Evolutionary conservation across 2,113 vertebrate genomes (phyloP), one percentile per base, ranked within the genome.

Genomic region (Lethenteron camtschaticum): DNA sequence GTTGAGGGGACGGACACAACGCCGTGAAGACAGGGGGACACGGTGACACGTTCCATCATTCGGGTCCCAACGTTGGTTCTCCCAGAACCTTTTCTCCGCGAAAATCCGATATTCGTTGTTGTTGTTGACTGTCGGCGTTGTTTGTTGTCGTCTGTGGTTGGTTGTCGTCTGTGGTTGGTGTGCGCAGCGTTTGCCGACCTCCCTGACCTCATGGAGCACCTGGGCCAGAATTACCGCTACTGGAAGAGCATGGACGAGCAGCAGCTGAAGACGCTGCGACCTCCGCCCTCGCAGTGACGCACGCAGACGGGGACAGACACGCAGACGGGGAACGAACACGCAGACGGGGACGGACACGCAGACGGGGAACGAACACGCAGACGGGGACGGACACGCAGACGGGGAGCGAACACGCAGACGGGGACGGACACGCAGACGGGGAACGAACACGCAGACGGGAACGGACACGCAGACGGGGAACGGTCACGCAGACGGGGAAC

Each of bases 221-320:
- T 99, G 75, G 88, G 92, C 80, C 88, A 85, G 74, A 99, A 99
- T 81, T 95, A 95, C 77, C 95, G 94, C 73, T 96, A 99, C 81
- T 99, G 94, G 94, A 95, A 96, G 81, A 79, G 82, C 73, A 78
- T 99, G 72, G 90, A 96, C 7, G 88, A 90, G 2, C 81, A 75
- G 75, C 85, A 92, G 75, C 81, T 95, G 70, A 83, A 84, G 77
- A 86, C 81, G 75, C 81, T 95, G 70, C 83, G 88, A 41, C 87
- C 86, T 0, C 90, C 90, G 10, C 84, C 84, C 1, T 11, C 20
- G 9, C 10, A 16, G 63, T 66, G 14, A 66, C 10, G 14, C 63
- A 16, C 14, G 14, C 63, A 66, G 3, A 20, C 63, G 14, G n/a
- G 14, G 11, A 66, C 20, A 24, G 3, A 24, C 20, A 24, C 20